Percentiles rank a stretch among this genome's conserved stretches.
Conservation (phyloP, 2,888 invertebrate genomes). For the Ashinkailepas kermadecensis region DNA sequence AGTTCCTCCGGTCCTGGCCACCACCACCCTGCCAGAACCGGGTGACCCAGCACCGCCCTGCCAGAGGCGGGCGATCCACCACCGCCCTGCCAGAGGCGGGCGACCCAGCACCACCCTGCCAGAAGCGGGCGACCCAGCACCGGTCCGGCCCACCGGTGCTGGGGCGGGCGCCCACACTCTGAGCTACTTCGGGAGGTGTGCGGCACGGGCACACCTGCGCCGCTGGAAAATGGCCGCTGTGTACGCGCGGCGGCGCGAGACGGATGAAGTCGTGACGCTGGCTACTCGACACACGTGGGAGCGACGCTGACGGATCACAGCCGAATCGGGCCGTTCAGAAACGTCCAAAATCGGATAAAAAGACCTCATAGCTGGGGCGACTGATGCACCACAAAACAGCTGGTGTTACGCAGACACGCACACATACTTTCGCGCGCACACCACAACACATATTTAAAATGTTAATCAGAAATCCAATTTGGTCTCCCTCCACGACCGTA, state of each 20-base stretch:
- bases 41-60: too few species aligned
- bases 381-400: background rate
- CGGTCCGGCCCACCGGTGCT: too few species aligned
- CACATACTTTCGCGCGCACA: background rate
- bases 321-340: background rate
- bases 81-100: too few species aligned
- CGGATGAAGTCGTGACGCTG: background rate
- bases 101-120: too few species aligned
- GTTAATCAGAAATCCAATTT: constrained; percentile 22
- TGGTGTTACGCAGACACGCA: background rate
- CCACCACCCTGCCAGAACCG: too few species aligned
- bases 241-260: background rate
- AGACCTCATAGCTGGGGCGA: background rate
- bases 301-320: background rate
- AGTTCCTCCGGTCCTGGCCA: too few species aligned
- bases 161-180: too few species aligned
- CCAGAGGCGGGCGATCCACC: too few species aligned
- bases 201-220: background rate
- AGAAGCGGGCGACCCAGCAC: too few species aligned
- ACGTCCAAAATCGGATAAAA: background rate
- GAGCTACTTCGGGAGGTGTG: too few species aligned
- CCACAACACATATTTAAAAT: constrained; percentile 1
- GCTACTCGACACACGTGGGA: background rate
- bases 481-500: constrained; percentile 8
- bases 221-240: background rate